These are phyloP conservation scores for Lasiurus borealis DNA, from an alignment of 2,113 vertebrate species.

Conservation along the genomic window DNA sequence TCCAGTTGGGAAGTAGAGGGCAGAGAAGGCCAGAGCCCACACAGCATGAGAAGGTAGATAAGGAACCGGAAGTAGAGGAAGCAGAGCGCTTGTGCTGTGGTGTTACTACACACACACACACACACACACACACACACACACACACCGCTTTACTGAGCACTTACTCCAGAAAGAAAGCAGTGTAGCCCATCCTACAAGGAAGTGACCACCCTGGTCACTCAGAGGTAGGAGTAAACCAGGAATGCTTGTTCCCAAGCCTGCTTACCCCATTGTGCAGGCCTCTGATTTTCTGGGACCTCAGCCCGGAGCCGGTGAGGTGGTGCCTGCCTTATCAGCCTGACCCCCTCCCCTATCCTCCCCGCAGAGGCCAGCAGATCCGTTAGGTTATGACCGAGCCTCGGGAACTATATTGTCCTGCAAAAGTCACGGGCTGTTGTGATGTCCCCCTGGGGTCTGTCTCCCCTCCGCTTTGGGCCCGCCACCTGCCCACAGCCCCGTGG, in stretches of 20 bases:
- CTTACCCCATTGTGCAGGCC: background rate
- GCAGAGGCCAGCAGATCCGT: background rate
- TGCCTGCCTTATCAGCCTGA: background rate
- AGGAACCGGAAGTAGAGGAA: background rate
- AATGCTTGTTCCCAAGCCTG: background rate
- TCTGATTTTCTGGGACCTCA: background rate
- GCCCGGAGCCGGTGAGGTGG: background rate
- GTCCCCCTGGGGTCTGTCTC: background rate
- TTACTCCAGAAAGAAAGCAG: background rate
- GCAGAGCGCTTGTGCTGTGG: no score
- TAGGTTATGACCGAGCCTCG: accelerated
- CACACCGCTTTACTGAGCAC: background rate
- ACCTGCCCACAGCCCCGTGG: no score
- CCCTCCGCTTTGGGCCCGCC: background rate
- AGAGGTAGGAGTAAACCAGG: background rate
- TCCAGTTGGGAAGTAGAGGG: background rate
- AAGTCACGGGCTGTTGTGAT: background rate
- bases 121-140: background rate
- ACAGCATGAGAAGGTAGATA: background rate
- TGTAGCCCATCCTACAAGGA: background rate
- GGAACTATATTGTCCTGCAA: no score
- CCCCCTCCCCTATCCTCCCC: accelerated
- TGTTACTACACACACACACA: no score
- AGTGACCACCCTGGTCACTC: background rate
- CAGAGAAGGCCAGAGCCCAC: background rate